Evolutionary conservation across 2,888 invertebrate genomes (phyloP), one percentile per base, ranked within the genome.

Genomic region (Stramonita haemastoma): DNA sequence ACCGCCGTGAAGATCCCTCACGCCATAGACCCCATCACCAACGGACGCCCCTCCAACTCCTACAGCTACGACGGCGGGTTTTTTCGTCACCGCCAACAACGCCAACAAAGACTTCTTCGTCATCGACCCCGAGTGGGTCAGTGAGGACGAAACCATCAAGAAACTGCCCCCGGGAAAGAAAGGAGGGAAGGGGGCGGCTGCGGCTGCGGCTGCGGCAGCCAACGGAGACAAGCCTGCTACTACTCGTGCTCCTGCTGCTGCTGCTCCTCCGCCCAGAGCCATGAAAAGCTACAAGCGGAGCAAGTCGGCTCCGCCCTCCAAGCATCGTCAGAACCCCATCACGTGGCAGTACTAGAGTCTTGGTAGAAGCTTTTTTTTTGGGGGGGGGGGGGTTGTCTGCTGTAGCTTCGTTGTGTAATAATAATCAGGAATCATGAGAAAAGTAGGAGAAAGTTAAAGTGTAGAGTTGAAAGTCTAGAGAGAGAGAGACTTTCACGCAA

Each of bases 91-190:
- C 79, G 93, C 94, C 29, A 92, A 92, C 85, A 91, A 93, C 36
- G 92, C 93, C 1, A 91, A 91, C 70, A 90, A 90, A 19, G 94
- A 95, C 83, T 95, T 93, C 91, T 95, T 95, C 91, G 94, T 94
- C 26, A 95, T 95, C 89, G 94, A 95, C 89, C 95, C 95, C 0
- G 95, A 95, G 89, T 95, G 95, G 95, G 95, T 95, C 29, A 95
- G 95, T 0, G 95, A 95, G 91, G 93, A 93, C 15, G 91, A 94
- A 91, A 92, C 93, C 0, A 93, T 94, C 87, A 94, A 94, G 90
- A 93, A 93, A 90, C 81, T 94, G 83, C 93, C 93, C 93, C 84
- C 87, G 93, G 92, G 93, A 2, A 29, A 85, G 77, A 57, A 8
- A 8, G 46, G 46, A 46, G 46, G 46, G 46, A 46, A 46, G 46